A percentile compares a stretch with the other conserved stretches of the same genome.
Conservation (phyloP, 2,797 vertebrate species). For the Crypturellus tataupa region DNA sequence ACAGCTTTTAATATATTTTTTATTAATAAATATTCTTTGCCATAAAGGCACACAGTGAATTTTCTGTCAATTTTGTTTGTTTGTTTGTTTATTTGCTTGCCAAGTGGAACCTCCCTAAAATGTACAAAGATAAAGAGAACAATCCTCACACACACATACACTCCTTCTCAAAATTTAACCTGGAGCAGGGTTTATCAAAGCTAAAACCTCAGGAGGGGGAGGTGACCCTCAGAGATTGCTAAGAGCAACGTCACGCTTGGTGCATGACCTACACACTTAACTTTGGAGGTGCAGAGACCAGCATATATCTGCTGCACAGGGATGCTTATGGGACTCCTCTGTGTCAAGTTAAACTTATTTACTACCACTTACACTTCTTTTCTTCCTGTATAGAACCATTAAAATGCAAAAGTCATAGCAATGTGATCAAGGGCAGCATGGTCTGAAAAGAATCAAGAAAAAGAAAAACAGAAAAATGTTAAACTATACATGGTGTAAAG, state of each 20-base stretch:
- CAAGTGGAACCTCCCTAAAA: not conserved
- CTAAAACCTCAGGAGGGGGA: not conserved
- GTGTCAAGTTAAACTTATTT: not conserved
- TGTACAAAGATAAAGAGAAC: not conserved
- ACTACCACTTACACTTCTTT: not conserved
- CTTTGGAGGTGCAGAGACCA: not conserved
- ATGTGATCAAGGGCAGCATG: not conserved
- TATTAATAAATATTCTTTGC: not conserved
- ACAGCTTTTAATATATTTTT: not conserved
- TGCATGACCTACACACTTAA: fast-evolving
- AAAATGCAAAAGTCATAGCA: not conserved
- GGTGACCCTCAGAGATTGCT: not conserved
- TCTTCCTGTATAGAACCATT: not conserved
- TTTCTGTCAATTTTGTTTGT: too few relatives aligned
- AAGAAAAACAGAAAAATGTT: not conserved
- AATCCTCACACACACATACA: not conserved
- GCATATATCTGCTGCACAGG: not conserved
- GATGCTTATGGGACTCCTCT: not conserved
- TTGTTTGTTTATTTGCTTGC: not conserved
- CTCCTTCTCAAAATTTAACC: not conserved
- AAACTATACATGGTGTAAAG: not conserved
- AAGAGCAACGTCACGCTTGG: not conserved
- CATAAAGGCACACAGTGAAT: not conserved
- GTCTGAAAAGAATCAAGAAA: not conserved
- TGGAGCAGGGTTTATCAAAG: not conserved